Percentiles rank a stretch among this genome's conserved stretches.
These are phyloP conservation scores for Timema podura DNA, from an alignment of 2,888 invertebrate species.

Conservation along the genomic window DNA sequence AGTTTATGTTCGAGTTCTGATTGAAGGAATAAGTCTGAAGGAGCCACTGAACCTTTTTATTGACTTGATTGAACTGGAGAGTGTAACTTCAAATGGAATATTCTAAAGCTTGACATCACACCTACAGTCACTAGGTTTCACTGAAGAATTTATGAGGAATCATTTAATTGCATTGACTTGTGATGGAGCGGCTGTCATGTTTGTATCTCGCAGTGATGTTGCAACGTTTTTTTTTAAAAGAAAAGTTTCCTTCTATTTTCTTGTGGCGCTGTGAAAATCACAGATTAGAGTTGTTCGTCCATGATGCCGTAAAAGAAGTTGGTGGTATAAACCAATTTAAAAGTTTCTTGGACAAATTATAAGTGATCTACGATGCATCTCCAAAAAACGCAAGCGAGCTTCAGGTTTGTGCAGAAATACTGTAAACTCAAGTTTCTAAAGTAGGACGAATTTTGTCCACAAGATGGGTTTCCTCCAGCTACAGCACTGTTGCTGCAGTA, in stretches of 20 bases:
- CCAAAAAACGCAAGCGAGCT: constrained; percentile 6
- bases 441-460: constrained; percentile 1
- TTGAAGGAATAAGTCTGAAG: background rate
- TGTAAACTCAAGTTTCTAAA: constrained; percentile 1
- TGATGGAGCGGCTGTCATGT: too few species aligned
- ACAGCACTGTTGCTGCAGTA: background rate
- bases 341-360: constrained; percentile 2
- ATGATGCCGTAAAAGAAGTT: constrained; percentile 1
- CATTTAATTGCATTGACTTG: too few species aligned
- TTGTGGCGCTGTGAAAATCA: background rate
- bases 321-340: background rate
- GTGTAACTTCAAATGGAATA: too few species aligned
- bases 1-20: constrained; percentile 1
- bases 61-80: too few species aligned
- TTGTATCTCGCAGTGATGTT: too few species aligned
- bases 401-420: background rate
- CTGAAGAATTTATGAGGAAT: too few species aligned
- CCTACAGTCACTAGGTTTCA: too few species aligned
- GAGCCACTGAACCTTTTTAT: constrained; percentile 1
- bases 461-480: background rate
- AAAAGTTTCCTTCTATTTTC: too few species aligned
- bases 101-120: too few species aligned
- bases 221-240: too few species aligned
- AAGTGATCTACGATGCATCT: background rate
- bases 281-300: background rate